These are phyloP conservation scores for Acleris laterana DNA, from an alignment of 2,888 invertebrate genomes.

Conservation along the genomic window DNA sequence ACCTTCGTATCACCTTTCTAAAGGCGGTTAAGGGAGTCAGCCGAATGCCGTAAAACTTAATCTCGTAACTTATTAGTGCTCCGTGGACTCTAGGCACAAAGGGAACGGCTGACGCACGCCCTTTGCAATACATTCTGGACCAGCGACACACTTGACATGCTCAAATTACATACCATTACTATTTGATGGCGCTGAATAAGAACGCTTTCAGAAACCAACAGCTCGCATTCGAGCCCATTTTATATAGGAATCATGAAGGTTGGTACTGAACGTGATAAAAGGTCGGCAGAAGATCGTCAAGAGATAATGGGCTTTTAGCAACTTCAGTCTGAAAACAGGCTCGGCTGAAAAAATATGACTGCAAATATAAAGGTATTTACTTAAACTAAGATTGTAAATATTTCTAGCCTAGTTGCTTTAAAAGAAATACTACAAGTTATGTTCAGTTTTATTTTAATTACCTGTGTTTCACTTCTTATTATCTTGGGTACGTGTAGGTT, in stretches of 20 bases:
- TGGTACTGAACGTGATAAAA: neutral
- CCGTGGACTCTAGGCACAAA: neutral
- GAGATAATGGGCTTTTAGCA: neutral
- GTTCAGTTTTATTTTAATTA: no score
- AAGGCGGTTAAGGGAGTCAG: constrained; percentile 1
- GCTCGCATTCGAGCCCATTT: no score
- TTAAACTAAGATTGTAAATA: no score
- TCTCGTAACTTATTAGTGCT: constrained; percentile 3
- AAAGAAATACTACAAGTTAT: no score
- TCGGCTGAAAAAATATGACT: neutral
- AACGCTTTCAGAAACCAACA: no score
- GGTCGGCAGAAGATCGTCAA: neutral
- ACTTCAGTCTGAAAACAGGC: neutral
- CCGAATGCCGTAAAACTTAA: neutral
- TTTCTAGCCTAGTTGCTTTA: no score
- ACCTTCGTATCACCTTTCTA: constrained; percentile 1
- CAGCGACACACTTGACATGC: no score
- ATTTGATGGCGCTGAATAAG: no score
- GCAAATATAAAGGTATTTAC: neutral
- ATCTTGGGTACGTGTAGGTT: no score
- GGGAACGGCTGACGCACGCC: neutral
- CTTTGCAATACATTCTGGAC: neutral
- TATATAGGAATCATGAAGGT: no score
- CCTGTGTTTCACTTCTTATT: no score
- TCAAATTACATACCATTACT: no score